These are phyloP conservation scores for Drosophila lowei DNA, from an alignment of 1,140 invertebrate genomes.

Conservation along the genomic window DNA sequence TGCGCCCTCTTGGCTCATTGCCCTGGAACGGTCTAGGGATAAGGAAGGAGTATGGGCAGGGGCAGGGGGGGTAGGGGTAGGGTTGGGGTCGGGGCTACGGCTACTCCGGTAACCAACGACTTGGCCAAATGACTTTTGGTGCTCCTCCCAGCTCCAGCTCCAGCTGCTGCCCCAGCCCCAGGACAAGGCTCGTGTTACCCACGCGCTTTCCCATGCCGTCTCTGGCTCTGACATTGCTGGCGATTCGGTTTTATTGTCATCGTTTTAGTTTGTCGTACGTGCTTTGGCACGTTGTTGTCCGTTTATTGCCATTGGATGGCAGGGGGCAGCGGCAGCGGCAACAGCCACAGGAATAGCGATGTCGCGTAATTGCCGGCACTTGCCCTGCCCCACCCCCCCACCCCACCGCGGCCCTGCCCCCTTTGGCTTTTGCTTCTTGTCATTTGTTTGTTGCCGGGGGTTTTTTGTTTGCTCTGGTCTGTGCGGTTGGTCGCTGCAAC, in stretches of 20 bases:
- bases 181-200: conserved; percentile 67
- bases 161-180: conserved; percentile 3
- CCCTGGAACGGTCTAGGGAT: conserved; percentile 30
- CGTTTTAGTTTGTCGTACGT: conserved; percentile 77
- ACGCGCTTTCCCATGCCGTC: conserved; percentile 62
- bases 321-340: conserved; percentile 19
- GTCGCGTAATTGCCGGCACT: conserved; percentile 68
- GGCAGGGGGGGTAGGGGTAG: too few relatives aligned
- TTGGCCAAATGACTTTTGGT: conserved; percentile 60
- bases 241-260: conserved; percentile 78
- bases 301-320: conserved; percentile 64
- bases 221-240: conserved; percentile 22
- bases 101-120: conserved; percentile 32
- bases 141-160: neutral
- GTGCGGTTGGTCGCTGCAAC: conserved; percentile 54
- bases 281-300: conserved; percentile 71
- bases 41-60: neutral
- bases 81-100: too few relatives aligned
- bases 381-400: conserved; percentile 2
- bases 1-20: conserved; percentile 76
- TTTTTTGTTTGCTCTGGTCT: conserved; percentile 50
- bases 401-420: too few relatives aligned
- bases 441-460: conserved; percentile 32
- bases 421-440: conserved; percentile 2
- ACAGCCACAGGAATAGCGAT: conserved; percentile 30